These are phyloP conservation scores for Apistogramma diplotaenia DNA, from an alignment of 2,113 vertebrate species.

Conservation along the genomic window DNA sequence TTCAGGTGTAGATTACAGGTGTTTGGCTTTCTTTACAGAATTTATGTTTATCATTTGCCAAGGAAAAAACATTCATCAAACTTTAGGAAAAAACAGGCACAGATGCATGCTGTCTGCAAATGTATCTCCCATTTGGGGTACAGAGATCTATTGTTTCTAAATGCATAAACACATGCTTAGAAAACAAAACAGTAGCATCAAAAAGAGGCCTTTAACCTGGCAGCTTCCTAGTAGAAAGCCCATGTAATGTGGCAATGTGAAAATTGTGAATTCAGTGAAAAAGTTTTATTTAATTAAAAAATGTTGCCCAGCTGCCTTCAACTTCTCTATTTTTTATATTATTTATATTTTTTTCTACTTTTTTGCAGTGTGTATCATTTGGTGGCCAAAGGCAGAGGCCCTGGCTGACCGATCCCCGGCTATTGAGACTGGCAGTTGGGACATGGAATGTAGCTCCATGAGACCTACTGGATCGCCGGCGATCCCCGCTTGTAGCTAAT, in stretches of 20 bases:
- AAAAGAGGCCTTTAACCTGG: not conserved
- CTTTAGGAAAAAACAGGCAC: not conserved
- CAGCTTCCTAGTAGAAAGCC: too few species aligned
- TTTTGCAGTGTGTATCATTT: too few species aligned
- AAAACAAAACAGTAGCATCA: not conserved
- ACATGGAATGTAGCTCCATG: too few species aligned
- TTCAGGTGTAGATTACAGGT: slow-evolving; percentile 14
- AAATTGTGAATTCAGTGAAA: too few species aligned
- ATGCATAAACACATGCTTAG: not conserved
- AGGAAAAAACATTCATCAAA: not conserved
- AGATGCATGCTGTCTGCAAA: not conserved
- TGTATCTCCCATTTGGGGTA: not conserved
- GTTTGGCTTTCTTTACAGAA: not conserved
- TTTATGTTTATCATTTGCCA: not conserved
- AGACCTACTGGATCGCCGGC: too few species aligned
- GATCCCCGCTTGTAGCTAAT: too few species aligned
- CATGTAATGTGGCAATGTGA: too few species aligned
- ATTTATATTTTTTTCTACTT: too few species aligned
- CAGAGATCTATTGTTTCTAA: not conserved
- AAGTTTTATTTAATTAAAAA: too few species aligned
- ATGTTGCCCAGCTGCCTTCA: not conserved
- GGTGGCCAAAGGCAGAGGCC: too few species aligned
- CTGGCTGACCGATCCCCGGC: too few species aligned
- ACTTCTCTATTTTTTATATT: not conserved
- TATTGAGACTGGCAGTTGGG: too few species aligned